Conservation (phyloP, 2,888 invertebrate species). For the Papilio gigon region DNA sequence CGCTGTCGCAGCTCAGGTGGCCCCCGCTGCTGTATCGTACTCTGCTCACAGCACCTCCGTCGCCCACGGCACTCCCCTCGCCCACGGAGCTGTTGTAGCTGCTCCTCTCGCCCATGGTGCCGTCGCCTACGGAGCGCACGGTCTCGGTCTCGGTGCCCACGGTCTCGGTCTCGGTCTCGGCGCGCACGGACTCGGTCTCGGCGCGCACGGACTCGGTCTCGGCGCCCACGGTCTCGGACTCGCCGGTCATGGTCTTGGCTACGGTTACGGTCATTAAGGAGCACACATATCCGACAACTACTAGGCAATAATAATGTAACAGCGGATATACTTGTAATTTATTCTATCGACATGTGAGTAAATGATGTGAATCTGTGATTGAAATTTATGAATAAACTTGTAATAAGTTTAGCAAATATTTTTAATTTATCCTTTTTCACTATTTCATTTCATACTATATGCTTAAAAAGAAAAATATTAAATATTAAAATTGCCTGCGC, state of each 20-base stretch:
- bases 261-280: constrained; percentile 39
- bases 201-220: constrained; percentile 47
- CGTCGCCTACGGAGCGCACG: constrained; percentile 48
- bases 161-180: constrained; percentile 44
- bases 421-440: neutral
- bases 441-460: neutral
- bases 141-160: constrained; percentile 45
- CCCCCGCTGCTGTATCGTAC: constrained; percentile 48
- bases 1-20: constrained; percentile 48
- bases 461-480: neutral
- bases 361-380: constrained; percentile 40
- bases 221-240: constrained; percentile 49
- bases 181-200: constrained; percentile 46
- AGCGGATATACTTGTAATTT: constrained; percentile 37
- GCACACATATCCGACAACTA: constrained; percentile 19
- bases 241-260: constrained; percentile 44
- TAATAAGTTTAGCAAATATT: constrained; percentile 30
- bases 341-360: constrained; percentile 37
- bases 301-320: constrained; percentile 41
- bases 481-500: neutral
- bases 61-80: constrained; percentile 52
- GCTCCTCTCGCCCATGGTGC: constrained; percentile 51
- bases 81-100: constrained; percentile 50
- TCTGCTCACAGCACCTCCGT: constrained; percentile 51
- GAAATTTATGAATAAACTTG: constrained; percentile 39